Evolutionary conservation across 2,113 vertebrate genomes (phyloP).

Genomic region (Nyctereutes procyonoides): DNA sequence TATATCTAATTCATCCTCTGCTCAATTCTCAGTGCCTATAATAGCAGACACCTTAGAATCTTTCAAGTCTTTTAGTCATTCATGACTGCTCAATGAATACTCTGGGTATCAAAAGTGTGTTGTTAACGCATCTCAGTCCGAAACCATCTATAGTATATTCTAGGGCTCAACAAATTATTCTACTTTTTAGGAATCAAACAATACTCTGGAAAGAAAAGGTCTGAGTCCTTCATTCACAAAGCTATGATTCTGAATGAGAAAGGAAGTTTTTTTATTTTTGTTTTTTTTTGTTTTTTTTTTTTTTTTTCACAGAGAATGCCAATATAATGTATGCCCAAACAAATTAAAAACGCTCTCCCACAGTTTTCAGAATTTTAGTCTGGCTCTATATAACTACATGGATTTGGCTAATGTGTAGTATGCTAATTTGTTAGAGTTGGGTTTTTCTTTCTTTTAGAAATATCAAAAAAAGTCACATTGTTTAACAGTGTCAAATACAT

Average conservation of each 20-base stretch:
- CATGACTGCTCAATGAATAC: neutral
- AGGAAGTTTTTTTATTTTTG: neutral
- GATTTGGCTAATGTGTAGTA: neutral
- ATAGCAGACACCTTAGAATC: neutral
- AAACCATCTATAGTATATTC: neutral
- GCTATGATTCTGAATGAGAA: neutral
- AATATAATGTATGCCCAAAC: neutral
- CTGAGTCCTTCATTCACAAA: neutral
- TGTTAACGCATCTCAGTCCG: neutral
- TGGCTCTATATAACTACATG: neutral
- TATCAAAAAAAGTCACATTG: neutral
- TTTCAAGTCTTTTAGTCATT: neutral
- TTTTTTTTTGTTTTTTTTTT: neutral
- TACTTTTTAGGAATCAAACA: neutral
- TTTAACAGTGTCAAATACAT: neutral
- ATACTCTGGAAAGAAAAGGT: neutral
- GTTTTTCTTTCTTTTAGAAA: constrained; percentile 33
- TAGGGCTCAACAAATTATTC: neutral
- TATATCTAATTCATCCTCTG: neutral
- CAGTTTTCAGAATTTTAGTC: neutral
- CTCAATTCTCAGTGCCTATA: neutral
- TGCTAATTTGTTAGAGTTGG: neutral
- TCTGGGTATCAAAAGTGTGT: neutral
- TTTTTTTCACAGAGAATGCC: neutral
- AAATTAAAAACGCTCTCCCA: neutral